A percentile compares a stretch with the other conserved stretches of the same genome.
Evolutionary conservation across 1,140 invertebrate species (phyloP).

Genomic region (Drosophila nebulosa): DNA sequence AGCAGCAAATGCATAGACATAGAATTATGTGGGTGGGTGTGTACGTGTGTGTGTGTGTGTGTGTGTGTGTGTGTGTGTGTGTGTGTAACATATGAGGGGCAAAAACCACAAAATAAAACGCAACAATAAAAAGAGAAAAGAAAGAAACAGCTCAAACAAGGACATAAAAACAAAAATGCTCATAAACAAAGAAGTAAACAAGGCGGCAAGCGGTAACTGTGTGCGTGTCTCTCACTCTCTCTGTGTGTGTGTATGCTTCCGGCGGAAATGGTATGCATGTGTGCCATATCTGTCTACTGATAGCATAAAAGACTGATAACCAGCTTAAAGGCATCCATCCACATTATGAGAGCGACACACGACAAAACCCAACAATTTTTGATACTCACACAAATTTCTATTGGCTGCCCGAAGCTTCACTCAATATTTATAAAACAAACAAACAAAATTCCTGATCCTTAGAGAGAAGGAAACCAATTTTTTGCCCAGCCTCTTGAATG

Average conservation of each 20-base stretch:
- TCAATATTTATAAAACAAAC: background rate
- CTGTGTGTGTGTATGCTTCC: slow-evolving; percentile 57
- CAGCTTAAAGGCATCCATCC: slow-evolving; percentile 59
- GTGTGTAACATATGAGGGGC: slow-evolving; percentile 56
- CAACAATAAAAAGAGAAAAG: slow-evolving; percentile 50
- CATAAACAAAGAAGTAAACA: slow-evolving; percentile 78
- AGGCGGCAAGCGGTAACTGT: slow-evolving; percentile 55
- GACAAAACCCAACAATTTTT: slow-evolving; percentile 41
- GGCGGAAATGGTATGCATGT: slow-evolving; percentile 63
- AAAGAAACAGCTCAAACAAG: slow-evolving; percentile 24
- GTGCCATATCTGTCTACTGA: slow-evolving; percentile 48
- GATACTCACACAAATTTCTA: background rate
- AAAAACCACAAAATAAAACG: slow-evolving; percentile 70
- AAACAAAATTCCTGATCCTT: too few species aligned
- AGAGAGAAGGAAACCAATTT: too few species aligned
- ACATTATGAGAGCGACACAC: slow-evolving; percentile 62
- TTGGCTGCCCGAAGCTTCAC: background rate
- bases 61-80: background rate
- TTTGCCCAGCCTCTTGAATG: too few species aligned
- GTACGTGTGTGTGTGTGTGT: too few species aligned
- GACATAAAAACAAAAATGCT: slow-evolving; percentile 49
- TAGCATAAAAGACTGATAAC: slow-evolving; percentile 66
- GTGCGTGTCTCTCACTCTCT: slow-evolving; percentile 27
- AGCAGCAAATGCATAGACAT: slow-evolving; percentile 18
- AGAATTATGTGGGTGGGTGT: background rate